Base-by-base conservation (phyloP, 2,888 invertebrate genomes). In the Ormyrus rosae region DNA sequence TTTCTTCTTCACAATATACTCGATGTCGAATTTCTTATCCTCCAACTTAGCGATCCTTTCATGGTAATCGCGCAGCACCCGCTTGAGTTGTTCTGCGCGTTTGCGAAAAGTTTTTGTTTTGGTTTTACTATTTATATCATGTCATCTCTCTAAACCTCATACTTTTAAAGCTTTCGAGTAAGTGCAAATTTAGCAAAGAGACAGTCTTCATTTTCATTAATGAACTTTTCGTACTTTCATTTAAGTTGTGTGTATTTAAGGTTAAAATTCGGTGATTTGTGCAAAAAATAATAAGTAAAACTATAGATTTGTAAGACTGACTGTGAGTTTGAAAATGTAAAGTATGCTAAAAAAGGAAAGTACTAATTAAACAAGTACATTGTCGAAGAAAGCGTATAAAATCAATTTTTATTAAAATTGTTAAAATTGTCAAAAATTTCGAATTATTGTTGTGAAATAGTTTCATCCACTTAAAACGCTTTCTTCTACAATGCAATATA, bases 1-100 rank as follows among this genome's bases (percentile, higher is more conserved):
- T 96, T 99, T 99, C 94, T 96, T 96, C 93, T 97, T 96, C 92
- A 99, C 98, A 93, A 96, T 93, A 94, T 96, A 96, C 94, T 99
- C 99, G 95, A 99, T 94, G 95, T 99, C 99, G 94, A 96, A 99
- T 93, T 99, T 99, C 92, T 95, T 94, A 90, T 96, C 96, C 94
- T 99, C 98, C 93, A 99, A 94, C 88, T 93, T 92, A 92, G 91
- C 92, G 93, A 98, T 96, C 94, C 96, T 96, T 90, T 94, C 94
- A 93, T 98, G 95, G 94, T 98, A 96, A 90, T 95, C 95, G 93
- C 95, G 95, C 93, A 94, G 92, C 92, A 94, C 93, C 91, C 93
- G 93, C 93, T 93, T 94, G 93, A 96, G 87, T 92, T 93, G 92
- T 92, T 96, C 96, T 96, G 94, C 92, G 84, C 85, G 85, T 83